These are phyloP conservation scores for Colius striatus DNA, from an alignment of 2,113 vertebrate species.

Conservation along the genomic window DNA sequence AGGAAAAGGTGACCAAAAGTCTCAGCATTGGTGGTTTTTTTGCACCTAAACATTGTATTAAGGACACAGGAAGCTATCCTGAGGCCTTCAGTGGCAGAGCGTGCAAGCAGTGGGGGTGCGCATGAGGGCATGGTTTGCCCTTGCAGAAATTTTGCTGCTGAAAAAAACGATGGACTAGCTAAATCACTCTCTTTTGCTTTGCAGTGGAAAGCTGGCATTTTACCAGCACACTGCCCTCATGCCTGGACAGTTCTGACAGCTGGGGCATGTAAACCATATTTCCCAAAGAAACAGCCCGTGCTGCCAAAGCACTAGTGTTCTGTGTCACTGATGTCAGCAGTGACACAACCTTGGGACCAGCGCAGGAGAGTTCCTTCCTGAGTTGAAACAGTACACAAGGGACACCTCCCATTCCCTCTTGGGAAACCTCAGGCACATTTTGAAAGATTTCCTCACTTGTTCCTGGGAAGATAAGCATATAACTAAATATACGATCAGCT, in stretches of 20 bases:
- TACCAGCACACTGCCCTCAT: background rate
- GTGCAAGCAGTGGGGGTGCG: background rate
- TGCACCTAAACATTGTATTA: background rate
- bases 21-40: background rate
- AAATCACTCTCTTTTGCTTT: background rate
- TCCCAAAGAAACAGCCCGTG: background rate
- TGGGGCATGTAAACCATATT: background rate
- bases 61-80: background rate
- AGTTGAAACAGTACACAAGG: background rate
- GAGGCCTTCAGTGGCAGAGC: background rate
- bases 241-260: background rate
- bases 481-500: background rate
- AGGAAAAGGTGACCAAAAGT: background rate
- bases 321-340: fast-evolving
- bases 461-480: background rate
- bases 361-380: background rate
- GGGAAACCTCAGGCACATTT: background rate
- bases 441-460: background rate
- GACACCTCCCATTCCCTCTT: background rate
- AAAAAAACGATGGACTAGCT: background rate
- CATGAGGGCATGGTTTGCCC: background rate
- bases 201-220: background rate
- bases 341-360: background rate
- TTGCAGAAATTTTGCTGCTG: background rate
- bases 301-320: fast-evolving